These are phyloP conservation scores for Cnemophilus loriae DNA, from an alignment of 2,113 vertebrate genomes.

Conservation along the genomic window DNA sequence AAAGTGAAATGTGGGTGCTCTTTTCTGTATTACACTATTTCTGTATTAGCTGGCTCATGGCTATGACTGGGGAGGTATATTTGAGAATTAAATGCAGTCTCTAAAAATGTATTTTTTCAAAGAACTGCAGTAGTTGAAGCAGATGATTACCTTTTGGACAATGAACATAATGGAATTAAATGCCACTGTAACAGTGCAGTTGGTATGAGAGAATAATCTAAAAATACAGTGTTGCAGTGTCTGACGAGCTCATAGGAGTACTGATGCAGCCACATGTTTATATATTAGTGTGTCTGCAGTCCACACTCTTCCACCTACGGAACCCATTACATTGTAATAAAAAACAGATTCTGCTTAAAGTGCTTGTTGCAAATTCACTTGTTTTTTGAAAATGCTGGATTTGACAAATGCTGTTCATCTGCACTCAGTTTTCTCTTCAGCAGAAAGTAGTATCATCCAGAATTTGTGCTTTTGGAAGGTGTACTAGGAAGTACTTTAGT, in stretches of 20 bases:
- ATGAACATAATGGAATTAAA: not conserved
- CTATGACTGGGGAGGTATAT: not conserved
- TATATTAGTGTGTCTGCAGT: not conserved
- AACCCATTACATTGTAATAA: not conserved
- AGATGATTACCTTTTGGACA: not conserved
- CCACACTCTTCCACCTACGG: not conserved
- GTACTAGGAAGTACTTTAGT: not conserved
- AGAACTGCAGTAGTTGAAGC: not conserved
- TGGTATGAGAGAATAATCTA: conserved; percentile 29
- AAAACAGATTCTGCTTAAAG: not conserved
- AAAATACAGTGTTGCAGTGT: conserved; percentile 30
- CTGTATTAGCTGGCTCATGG: not conserved
- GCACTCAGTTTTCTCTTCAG: not conserved
- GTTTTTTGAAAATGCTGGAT: not conserved
- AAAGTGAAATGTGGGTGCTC: not conserved
- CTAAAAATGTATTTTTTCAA: not conserved
- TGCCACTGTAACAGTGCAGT: not conserved
- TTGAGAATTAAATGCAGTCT: not conserved
- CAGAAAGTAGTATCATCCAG: not conserved
- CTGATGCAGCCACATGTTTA: not conserved
- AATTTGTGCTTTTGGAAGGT: not conserved
- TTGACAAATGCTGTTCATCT: not conserved
- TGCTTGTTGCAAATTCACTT: not conserved
- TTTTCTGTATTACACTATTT: not conserved
- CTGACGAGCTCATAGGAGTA: not conserved